Base-by-base conservation (phyloP, 2,113 vertebrate species). In the Tinamus guttatus region DNA sequence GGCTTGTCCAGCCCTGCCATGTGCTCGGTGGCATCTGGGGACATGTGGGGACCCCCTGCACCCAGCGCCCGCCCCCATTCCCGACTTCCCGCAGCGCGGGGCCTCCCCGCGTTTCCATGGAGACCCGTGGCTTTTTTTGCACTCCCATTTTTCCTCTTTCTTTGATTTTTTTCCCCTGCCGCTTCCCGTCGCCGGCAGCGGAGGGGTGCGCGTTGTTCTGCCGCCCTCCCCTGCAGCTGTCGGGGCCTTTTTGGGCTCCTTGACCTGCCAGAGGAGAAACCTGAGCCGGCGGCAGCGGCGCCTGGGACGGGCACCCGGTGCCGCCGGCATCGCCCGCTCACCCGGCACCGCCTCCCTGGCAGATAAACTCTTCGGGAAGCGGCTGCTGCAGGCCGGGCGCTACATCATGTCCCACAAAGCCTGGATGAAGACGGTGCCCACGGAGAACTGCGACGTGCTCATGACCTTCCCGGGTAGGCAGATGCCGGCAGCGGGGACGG, bases 361-460 rank as follows among this genome's bases (percentile, higher is more conserved):
- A 99, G 99, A 99, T 97, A 99, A 99, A 96, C 98, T 99, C 69
- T 99, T 99, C 24, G 99, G 99, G 87, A 99, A 99, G 98, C 97
- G 98, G 71, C 98, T 99, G 89, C 98, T 99, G 81, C 99, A 99
- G 96, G 99, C 99, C 2, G 99, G 99, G 56, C 99, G 99, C 77
- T 99, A 99, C 98, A 98, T 99, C 98, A 99, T 99, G 98, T 99
- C 99, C 95, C 99, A 99, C 97, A 99, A 99, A 94, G 99, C 99
- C 32, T 99, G 99, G 99, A 99, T 99, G 99, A 99, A 99, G 97
- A 99, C 99, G 1, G 99, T 99, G 96, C 99, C 99, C 96, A 99
- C 99, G 1, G 99, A 99, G 97, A 99, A 99, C 98, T 99, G 99
- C 88, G 99, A 99, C 5, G 98, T 99, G 81, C 98, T 99, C 85